Conservation (phyloP, 1,140 invertebrate species). For the Sarcophaga bullata region DNA sequence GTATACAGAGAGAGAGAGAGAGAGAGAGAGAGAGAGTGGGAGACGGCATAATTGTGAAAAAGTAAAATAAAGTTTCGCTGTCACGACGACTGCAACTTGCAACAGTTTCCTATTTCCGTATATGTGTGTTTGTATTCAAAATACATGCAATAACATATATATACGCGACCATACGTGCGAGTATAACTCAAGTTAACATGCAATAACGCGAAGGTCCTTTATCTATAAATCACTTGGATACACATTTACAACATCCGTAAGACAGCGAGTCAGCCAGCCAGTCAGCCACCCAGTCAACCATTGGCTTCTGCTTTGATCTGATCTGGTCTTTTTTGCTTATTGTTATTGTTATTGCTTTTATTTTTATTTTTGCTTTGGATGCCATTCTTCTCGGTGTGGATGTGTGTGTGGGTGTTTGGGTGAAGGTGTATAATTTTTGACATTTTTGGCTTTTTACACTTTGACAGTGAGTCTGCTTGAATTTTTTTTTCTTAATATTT, state of each 20-base stretch:
- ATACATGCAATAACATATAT: background rate
- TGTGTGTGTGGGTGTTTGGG: background rate
- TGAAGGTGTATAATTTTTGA: background rate
- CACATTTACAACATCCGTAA: constrained; percentile 23
- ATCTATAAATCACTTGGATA: constrained; percentile 25
- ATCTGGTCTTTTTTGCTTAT: no score
- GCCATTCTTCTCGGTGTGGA: background rate
- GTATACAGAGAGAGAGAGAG: no score
- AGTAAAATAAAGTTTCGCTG: background rate
- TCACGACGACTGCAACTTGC: background rate
- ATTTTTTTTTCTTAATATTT: no score
- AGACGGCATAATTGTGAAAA: no score
- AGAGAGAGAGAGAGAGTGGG: no score
- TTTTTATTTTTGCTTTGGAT: no score
- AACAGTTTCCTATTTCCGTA: constrained; percentile 12
- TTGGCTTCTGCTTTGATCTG: no score
- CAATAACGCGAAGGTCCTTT: constrained; percentile 19
- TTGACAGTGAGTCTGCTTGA: background rate
- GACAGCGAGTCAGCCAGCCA: background rate
- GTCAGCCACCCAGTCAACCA: no score
- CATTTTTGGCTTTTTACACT: constrained; percentile 18
- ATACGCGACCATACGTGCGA: background rate
- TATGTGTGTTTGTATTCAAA: background rate
- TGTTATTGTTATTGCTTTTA: no score
- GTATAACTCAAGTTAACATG: constrained; percentile 17